phyloP scores from a whole-genome alignment of 2,888 invertebrate species.

The Agrochola litura region DNA sequence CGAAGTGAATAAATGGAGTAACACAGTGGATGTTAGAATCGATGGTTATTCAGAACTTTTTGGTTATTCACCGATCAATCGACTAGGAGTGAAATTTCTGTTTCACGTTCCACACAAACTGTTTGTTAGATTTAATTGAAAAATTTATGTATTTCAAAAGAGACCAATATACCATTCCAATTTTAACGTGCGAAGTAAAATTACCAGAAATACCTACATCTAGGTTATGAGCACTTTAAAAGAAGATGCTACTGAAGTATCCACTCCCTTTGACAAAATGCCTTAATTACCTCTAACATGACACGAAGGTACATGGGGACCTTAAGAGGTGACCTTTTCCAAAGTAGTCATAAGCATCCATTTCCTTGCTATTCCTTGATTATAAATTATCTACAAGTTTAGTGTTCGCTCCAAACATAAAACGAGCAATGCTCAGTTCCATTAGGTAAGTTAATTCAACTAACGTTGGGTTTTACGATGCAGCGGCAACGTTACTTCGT shows the following conservation, averaged over 20 bases:
- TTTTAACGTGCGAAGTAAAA: not conserved
- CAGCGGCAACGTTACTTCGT: slow-evolving; percentile 54
- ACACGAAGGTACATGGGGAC: not conserved
- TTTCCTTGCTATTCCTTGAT: slow-evolving; percentile 40
- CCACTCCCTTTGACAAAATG: not conserved
- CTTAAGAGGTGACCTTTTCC: slow-evolving; percentile 12
- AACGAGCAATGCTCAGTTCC: slow-evolving; percentile 66
- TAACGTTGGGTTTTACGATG: slow-evolving; percentile 69
- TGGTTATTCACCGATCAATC: not conserved
- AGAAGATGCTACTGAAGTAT: not conserved
- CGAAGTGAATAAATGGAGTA: slow-evolving; percentile 19
- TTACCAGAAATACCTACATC: not conserved
- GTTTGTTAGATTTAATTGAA: not conserved
- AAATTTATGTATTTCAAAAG: not conserved
- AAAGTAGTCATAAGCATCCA: slow-evolving; percentile 9
- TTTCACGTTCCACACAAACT: not conserved
- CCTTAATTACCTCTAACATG: not conserved
- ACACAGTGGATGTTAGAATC: not conserved
- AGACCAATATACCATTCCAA: not conserved
- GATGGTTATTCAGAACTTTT: no score
- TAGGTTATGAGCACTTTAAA: not conserved
- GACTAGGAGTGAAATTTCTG: not conserved
- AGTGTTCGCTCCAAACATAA: slow-evolving; percentile 55
- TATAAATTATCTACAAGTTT: slow-evolving; percentile 58
- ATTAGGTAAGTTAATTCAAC: slow-evolving; percentile 73